Evolutionary conservation across 1,140 invertebrate species (phyloP), one percentile per base, ranked within the genome.

Genomic region (Eupeodes corollae): DNA sequence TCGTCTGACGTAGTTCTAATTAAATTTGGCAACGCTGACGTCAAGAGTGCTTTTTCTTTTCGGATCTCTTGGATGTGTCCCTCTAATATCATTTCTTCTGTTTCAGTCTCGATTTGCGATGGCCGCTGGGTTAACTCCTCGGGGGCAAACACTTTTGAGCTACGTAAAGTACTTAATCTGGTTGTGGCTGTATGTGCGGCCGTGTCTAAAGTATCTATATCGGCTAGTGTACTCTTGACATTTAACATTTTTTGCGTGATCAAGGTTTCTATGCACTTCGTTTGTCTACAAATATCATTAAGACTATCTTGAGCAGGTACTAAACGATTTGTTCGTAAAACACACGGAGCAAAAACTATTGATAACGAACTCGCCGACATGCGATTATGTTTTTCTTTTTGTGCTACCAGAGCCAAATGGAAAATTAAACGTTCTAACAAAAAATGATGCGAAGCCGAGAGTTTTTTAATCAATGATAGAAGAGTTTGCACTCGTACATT

Each of bases 341-440:
- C 86, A 69, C 91, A 95, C 8, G 93, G 93, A 11, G 91, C 91
- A 73, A 96, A 96, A 39, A 97, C 89, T 54, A 96, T 93, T 14
- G 93, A 89, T 44, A 98, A 70, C 35, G 89, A 87, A 56, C 87
- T 88, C 0, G 88, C 76, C 52, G 83, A 88, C 93, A 98, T 98
- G 48, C 88, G 80, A 70, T 96, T 97, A 47, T 83, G 82, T 31
- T 87, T 76, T 71, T 95, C 91, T 56, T 90, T 82, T 14, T 84
- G 71, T 0, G 89, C 88, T 1, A 95, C 88, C 52, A 87, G 78
- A 1, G 91, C 89, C 53, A 98, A 70, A 72, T 98, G 93, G 59
- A 95, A 95, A 58, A 95, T 86, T 38, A 98, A 69, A 51, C 93
- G 75, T 69, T 96, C 91, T 72, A 95, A 84, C 33, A 97, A 73